Evolutionary conservation across 64 coral and sea anemone species (phyloP).

Genomic region (Pocillopora damicornis): DNA sequence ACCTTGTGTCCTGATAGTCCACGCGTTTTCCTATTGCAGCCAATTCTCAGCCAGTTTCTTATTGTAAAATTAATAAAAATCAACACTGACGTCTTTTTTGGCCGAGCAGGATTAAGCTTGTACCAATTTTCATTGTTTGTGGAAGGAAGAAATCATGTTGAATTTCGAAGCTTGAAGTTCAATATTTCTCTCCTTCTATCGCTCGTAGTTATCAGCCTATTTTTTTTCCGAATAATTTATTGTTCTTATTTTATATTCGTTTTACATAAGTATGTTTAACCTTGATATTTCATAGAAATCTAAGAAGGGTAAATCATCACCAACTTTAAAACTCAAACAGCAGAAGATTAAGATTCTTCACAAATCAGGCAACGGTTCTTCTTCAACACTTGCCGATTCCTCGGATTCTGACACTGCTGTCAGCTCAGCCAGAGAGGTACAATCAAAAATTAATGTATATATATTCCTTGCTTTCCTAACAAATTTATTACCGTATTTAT

Average conservation of each 20-base stretch:
- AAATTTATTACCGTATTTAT: background rate
- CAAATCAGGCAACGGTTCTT: constrained; percentile 15
- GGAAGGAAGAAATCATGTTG: no score
- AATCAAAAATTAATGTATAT: background rate
- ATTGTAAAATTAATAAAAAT: no score
- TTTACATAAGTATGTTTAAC: background rate
- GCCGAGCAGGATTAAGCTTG: no score
- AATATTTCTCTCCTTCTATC: no score
- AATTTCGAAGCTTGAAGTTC: no score
- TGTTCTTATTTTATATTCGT: background rate
- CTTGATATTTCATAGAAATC: constrained; percentile 22
- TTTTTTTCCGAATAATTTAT: background rate
- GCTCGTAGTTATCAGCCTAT: no score
- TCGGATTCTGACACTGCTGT: constrained; percentile 61
- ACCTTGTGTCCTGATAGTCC: background rate
- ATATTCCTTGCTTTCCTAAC: background rate
- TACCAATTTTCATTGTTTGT: no score
- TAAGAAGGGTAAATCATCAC: constrained; percentile 61
- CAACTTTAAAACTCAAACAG: constrained; percentile 43
- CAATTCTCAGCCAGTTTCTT: no score
- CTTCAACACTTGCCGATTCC: constrained; percentile 51
- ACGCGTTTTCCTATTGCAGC: no score
- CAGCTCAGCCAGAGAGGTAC: constrained; percentile 37
- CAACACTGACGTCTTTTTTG: no score
- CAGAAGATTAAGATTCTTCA: constrained; percentile 47